phyloP scores from a whole-genome alignment of 2,113 vertebrate genomes.

The Orientallactaga bullata region DNA sequence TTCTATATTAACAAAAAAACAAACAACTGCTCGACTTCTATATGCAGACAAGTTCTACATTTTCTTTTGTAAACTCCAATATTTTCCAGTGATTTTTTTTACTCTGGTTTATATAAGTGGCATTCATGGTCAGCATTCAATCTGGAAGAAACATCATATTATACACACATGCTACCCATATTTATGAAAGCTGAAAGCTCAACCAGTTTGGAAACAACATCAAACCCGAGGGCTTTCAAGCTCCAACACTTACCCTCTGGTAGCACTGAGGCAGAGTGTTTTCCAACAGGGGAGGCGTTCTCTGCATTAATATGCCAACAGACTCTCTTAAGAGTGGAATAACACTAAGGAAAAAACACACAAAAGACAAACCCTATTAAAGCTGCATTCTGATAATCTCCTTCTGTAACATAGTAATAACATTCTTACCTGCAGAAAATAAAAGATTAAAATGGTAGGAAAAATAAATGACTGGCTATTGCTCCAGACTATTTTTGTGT shows the following conservation, averaged over 20 bases:
- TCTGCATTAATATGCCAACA: constrained; percentile 98
- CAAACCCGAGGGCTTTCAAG: background rate
- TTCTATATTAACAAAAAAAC: constrained; percentile 12
- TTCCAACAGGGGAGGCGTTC: constrained; percentile 95
- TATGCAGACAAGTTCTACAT: background rate
- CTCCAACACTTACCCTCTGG: constrained; percentile 92
- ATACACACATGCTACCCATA: constrained; percentile 38
- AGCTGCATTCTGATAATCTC: constrained; percentile 8
- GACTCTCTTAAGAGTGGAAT: constrained; percentile 96
- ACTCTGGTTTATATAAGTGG: constrained; percentile 31
- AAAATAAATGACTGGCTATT: background rate
- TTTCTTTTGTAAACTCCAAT: constrained; percentile 47
- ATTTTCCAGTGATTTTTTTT: constrained; percentile 47
- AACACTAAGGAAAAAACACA: constrained; percentile 88
- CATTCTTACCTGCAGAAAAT: background rate
- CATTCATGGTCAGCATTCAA: constrained; percentile 54
- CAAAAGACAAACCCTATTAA: constrained; percentile 42
- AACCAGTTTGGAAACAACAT: constrained; percentile 30
- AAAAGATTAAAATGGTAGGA: constrained; percentile 11
- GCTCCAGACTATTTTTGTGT: constrained; percentile 34
- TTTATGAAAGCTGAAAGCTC: constrained; percentile 43
- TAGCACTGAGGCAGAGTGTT: constrained; percentile 94
- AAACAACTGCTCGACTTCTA: background rate
- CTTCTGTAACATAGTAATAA: background rate
- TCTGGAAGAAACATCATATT: constrained; percentile 63